phyloP scores from a whole-genome alignment of 2,113 vertebrate genomes.

The Apteryx owenii region DNA sequence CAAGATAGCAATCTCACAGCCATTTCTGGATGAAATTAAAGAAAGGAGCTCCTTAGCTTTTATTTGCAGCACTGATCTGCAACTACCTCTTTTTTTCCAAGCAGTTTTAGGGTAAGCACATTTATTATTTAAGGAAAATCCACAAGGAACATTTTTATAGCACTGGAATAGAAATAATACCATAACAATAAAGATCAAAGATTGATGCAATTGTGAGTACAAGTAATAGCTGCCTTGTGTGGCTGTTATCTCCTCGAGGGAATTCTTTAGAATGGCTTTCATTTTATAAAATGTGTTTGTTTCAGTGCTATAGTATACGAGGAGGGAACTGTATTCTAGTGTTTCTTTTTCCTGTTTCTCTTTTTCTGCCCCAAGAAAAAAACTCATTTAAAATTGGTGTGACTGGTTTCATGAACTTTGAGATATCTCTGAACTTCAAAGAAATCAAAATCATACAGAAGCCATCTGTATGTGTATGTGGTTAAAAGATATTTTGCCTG shows the following conservation, averaged over 20 bases:
- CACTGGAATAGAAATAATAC: slow-evolving; percentile 68
- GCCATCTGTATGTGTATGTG: background rate
- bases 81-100: slow-evolving; percentile 9
- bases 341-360: background rate
- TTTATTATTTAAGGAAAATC: slow-evolving; percentile 67
- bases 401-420: background rate
- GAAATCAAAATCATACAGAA: background rate
- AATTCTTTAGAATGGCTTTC: slow-evolving; percentile 69
- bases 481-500: background rate
- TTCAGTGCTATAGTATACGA: background rate
- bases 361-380: background rate
- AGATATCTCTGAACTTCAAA: background rate
- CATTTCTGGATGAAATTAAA: slow-evolving; percentile 37
- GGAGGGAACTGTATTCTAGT: background rate
- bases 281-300: slow-evolving; percentile 69
- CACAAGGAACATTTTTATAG: slow-evolving; percentile 64
- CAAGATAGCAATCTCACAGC: background rate
- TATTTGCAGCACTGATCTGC: slow-evolving; percentile 42
- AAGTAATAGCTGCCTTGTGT: slow-evolving; percentile 59
- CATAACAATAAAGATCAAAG: slow-evolving; percentile 70
- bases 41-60: slow-evolving; percentile 45
- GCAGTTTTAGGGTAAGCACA: slow-evolving; percentile 23
- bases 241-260: slow-evolving; percentile 53
- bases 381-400: background rate
- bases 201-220: slow-evolving; percentile 72